Evolutionary conservation across 2,113 vertebrate species (phyloP), one percentile per base, ranked within the genome.

Genomic region (Caranx ignobilis): DNA sequence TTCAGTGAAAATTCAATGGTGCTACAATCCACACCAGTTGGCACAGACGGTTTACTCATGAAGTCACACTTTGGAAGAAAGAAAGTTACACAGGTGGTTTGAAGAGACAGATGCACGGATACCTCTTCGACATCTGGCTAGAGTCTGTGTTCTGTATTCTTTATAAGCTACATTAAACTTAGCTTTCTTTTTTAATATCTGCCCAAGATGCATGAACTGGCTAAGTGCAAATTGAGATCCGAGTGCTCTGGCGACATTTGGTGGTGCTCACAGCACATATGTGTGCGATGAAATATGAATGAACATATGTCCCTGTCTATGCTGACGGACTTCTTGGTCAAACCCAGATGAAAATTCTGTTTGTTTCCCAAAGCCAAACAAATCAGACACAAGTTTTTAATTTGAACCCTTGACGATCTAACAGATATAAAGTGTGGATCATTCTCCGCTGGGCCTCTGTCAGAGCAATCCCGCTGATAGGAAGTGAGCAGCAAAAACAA

Each of bases 341-440:
- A 37, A 37, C 48, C 19, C 50, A 39, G 47, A 48, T 48, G 47
- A 48, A 15, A 60, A 15, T 6, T 69, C 56, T 32, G 47, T 41
- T 43, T 32, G 56, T 41, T 62, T 26, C 64, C 5, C 2, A 6
- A 64, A 19, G 35, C 50, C 39, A 31, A 41, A 50, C 12, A 50
- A 34, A 18, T 60, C 34, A 69, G 37, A 60, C 16, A n/a, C 43
- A 31, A 18, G 39, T 72, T 34, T 41, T 73, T 68, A 34, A 77
- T 77, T 62, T 34, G 56, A 55, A 72, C 68, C 68, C 65, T 32
- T 61, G 71, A 37, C 31, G 18, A 21, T 45, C 18, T 41, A 59
- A 2, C 4, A 61, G 11, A 16, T 26, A 54, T 50, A 13, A 52
- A 62, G 55, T 64, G 39, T 39, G 5, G 37, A 15, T 31, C 18